Percentiles rank a stretch among this genome's conserved stretches.
These are phyloP conservation scores for Tethea ocularis DNA, from an alignment of 2,888 invertebrate genomes.

Conservation along the genomic window DNA sequence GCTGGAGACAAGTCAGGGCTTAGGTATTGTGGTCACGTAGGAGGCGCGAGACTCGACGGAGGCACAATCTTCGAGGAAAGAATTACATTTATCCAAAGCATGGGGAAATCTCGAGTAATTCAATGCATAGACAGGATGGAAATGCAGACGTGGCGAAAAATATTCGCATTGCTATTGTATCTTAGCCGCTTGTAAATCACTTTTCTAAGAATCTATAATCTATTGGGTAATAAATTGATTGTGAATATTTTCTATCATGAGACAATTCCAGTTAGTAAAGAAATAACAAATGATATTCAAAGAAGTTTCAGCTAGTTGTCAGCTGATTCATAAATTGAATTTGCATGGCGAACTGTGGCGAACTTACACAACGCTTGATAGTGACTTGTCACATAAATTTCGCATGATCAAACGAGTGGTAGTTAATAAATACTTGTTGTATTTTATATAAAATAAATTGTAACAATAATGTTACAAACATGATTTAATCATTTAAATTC, in stretches of 20 bases:
- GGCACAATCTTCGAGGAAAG: constrained; percentile 78
- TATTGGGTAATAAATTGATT: neutral
- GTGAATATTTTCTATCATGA: neutral
- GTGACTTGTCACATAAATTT: constrained; percentile 38
- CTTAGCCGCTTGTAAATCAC: neutral
- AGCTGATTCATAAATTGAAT: constrained; percentile 49
- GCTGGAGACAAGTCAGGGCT: constrained; percentile 64
- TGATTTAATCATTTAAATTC: neutral
- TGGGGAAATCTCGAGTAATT: constrained; percentile 76
- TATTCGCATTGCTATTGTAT: constrained; percentile 9
- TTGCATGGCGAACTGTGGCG: constrained; percentile 34
- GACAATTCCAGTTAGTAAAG: constrained; percentile 7
- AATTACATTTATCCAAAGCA: constrained; percentile 80
- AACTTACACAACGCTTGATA: constrained; percentile 32
- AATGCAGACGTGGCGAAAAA: constrained; percentile 7
- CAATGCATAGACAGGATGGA: constrained; percentile 69
- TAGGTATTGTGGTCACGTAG: constrained; percentile 78
- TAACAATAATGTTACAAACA: neutral
- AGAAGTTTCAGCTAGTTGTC: constrained; percentile 36
- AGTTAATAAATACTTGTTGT: neutral
- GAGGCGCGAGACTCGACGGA: constrained; percentile 59
- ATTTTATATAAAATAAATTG: neutral
- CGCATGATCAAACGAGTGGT: neutral
- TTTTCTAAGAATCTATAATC: neutral
- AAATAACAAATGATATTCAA: constrained; percentile 34